Conservation (phyloP, 2,888 invertebrate species). For the Tribolium freemani region DNA sequence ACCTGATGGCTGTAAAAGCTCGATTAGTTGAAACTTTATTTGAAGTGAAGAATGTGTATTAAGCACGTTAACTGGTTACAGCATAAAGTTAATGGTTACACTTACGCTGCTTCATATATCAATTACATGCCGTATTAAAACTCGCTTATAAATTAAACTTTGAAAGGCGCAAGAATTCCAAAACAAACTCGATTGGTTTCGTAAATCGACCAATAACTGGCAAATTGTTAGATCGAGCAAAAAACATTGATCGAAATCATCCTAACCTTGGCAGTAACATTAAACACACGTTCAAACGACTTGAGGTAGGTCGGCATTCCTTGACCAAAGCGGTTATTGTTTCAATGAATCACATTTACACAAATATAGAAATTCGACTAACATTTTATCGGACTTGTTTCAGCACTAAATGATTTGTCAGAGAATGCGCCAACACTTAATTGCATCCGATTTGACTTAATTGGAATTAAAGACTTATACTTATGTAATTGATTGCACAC, state of each 20-base stretch:
- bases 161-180: slow-evolving; percentile 48
- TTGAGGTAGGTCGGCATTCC: slow-evolving; percentile 65
- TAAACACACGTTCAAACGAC: slow-evolving; percentile 55
- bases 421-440: slow-evolving; percentile 25
- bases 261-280: slow-evolving; percentile 44
- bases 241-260: slow-evolving; percentile 20
- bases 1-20: slow-evolving; percentile 41
- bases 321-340: slow-evolving; percentile 63
- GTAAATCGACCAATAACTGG: slow-evolving; percentile 32
- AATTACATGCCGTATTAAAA: slow-evolving; percentile 58
- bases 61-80: slow-evolving; percentile 53
- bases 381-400: background rate
- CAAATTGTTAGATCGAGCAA: slow-evolving; percentile 19
- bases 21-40: slow-evolving; percentile 53
- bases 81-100: slow-evolving; percentile 55
- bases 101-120: slow-evolving; percentile 55
- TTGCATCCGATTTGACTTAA: slow-evolving; percentile 9
- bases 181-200: slow-evolving; percentile 43
- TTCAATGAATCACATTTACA: slow-evolving; percentile 64
- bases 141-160: slow-evolving; percentile 46
- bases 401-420: slow-evolving; percentile 21
- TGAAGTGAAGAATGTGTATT: slow-evolving; percentile 55
- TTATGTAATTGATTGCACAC: background rate
- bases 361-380: slow-evolving; percentile 61
- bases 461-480: background rate